Evolutionary conservation across 2,113 vertebrate genomes (phyloP).

Genomic region (Cololabis saira): DNA sequence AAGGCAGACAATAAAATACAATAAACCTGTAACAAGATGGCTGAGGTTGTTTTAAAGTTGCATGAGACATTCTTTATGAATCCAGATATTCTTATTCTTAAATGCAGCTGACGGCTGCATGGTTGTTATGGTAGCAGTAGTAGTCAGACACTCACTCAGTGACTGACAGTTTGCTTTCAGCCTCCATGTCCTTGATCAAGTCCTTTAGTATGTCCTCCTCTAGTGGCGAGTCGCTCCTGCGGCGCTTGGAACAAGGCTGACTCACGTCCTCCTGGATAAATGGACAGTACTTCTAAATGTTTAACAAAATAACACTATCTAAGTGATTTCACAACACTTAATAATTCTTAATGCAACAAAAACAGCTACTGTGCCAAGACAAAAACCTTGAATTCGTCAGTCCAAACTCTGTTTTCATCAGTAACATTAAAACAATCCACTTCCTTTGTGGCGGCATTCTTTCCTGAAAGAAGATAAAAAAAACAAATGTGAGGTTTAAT

Average conservation of each 20-base stretch:
- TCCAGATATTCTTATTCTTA: too few species aligned
- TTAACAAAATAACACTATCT: too few species aligned
- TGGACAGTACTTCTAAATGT: background rate
- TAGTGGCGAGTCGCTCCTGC: slow-evolving; percentile 55
- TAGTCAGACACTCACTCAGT: slow-evolving; percentile 31
- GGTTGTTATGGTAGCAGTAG: background rate
- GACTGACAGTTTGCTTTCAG: background rate
- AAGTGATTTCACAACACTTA: too few species aligned
- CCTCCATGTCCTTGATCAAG: slow-evolving; percentile 24
- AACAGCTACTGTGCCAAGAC: too few species aligned
- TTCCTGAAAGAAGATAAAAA: slow-evolving; percentile 53
- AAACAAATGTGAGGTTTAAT: background rate
- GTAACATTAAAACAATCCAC: slow-evolving; percentile 45
- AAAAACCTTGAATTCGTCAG: too few species aligned
- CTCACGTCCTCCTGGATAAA: slow-evolving; percentile 12
- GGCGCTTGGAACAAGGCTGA: slow-evolving; percentile 27
- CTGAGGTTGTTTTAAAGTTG: background rate
- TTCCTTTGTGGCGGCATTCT: slow-evolving; percentile 10
- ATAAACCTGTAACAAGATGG: background rate
- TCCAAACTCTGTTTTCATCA: too few species aligned
- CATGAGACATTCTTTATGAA: background rate
- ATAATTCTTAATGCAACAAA: too few species aligned
- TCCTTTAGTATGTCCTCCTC: slow-evolving; percentile 61
- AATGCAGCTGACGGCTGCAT: too few species aligned
- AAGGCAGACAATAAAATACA: too few species aligned